Evolutionary conservation across 1,140 invertebrate genomes (phyloP).

Genomic region (Schlechtendalia chinensis): DNA sequence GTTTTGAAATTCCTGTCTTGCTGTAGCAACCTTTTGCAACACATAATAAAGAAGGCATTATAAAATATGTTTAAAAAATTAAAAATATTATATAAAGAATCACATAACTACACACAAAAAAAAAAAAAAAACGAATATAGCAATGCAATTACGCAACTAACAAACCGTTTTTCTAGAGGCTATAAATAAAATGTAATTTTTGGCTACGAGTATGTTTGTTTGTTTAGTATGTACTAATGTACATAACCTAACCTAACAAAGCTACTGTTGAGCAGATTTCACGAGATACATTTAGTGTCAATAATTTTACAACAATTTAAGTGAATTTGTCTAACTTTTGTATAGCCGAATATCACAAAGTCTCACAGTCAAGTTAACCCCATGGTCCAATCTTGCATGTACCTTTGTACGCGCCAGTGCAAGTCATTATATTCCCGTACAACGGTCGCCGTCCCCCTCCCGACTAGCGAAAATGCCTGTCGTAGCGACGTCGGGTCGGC

Average conservation of each 20-base stretch:
- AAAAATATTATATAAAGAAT: neutral
- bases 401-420: too few relatives aligned
- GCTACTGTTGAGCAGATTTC: neutral
- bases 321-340: conserved; percentile 20
- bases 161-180: too few relatives aligned
- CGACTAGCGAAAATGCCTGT: too few relatives aligned
- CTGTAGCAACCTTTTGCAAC: neutral
- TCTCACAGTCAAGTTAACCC: neutral
- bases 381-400: too few relatives aligned
- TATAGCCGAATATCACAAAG: neutral
- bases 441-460: too few relatives aligned
- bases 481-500: too few relatives aligned
- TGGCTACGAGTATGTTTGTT: neutral
- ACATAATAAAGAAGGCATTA: neutral
- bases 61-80: neutral
- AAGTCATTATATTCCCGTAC: too few relatives aligned
- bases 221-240: neutral
- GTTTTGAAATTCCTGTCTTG: neutral
- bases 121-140: neutral
- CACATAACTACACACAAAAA: neutral
- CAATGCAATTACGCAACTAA: neutral
- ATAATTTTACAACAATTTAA: conserved; percentile 6
- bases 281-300: neutral
- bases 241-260: neutral
- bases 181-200: neutral